A percentile compares a stretch with the other conserved stretches of the same genome.
Conservation (phyloP, 2,113 vertebrate species). For the Haemorhous mexicanus region DNA sequence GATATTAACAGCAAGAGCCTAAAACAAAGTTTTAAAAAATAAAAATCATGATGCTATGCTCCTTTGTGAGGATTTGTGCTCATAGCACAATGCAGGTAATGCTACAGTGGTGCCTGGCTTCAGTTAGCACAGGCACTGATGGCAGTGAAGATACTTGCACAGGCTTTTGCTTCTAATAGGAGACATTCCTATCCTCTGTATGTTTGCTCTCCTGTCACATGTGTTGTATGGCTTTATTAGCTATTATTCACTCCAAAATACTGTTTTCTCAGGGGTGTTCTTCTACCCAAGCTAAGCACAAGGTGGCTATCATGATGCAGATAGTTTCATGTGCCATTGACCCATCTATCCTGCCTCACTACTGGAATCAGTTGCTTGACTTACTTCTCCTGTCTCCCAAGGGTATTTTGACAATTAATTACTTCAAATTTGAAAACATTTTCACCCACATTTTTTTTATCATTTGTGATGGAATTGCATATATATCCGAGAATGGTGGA, state of each 20-base stretch:
- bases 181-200: not conserved
- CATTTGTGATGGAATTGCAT: not conserved
- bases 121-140: not conserved
- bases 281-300: not conserved
- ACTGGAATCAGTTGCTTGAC: not conserved
- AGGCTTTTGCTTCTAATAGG: not conserved
- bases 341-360: not conserved
- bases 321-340: not conserved
- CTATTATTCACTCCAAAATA: not conserved
- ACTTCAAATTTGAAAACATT: not conserved
- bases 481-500: not conserved
- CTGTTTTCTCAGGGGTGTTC: not conserved
- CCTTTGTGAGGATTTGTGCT: not conserved
- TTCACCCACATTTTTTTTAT: not conserved
- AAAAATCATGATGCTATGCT: fast-evolving
- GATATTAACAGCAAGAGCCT: not conserved
- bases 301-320: not conserved
- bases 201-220: not conserved
- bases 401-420: not conserved
- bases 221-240: not conserved
- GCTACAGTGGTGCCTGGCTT: not conserved
- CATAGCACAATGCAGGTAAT: not conserved
- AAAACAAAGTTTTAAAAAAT: not conserved
- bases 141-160: not conserved
- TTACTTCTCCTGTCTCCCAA: not conserved